Base-by-base conservation (phyloP, 2,797 vertebrate genomes). In the Oreortyx pictus region DNA sequence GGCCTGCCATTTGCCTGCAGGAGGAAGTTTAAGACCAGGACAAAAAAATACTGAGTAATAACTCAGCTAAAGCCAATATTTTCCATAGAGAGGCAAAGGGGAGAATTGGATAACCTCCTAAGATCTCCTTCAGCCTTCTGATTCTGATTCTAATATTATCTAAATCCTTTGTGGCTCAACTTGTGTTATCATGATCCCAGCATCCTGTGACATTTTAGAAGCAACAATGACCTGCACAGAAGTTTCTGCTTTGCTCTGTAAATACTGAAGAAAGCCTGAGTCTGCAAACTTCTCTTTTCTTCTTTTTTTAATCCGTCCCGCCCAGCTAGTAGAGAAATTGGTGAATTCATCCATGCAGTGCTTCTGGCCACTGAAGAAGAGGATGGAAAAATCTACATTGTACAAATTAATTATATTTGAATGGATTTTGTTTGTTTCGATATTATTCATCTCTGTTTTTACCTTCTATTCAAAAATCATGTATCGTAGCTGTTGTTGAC, bases 131-230 rank as follows among this genome's bases (percentile, higher is more conserved):
- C 22, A 67, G 4, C 16, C 33, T 14, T 79, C 15, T 79, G 71
- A 70, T 86, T 91, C 56, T 82, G 74, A 88, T 76, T 92, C 60
- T 76, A 62, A 57, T 68, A 82, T 92, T 94, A 82, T 67, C 64
- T 82, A 77, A 92, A 86, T 82, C 41, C 61, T 77, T 16, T 47
- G 37, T 81, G 75, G 70, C 43, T 93, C 70, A 91, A 9, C 25
- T 83, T 88, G 46, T 89, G 11, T 80, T 84, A 13, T 46, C 33
- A 18, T 74, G 56, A 74, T 90, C 31, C 35, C 22, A 60, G 60
- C 39, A 37, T 71, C 49, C 22, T 18, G 19, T 67, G 71, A 37
- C 39, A 64, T 74, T 93, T 92, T 82, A 82, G 67, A 73, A 71
- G 44, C 35, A 76, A 8, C 77, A 90, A 33, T 52, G 71, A 82